Conservation (phyloP, 2,888 invertebrate genomes). For the Phlogophora meticulosa region DNA sequence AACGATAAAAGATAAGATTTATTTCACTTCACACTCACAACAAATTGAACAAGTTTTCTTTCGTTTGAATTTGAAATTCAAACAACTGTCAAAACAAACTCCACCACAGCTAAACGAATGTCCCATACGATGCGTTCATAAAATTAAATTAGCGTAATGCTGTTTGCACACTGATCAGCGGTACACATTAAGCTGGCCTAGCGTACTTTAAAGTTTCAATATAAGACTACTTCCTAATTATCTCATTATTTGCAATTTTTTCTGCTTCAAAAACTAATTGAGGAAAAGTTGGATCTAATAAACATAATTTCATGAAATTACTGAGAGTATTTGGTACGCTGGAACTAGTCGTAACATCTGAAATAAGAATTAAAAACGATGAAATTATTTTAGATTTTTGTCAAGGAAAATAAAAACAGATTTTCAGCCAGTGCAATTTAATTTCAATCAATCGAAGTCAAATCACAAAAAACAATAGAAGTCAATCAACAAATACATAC, state of each 20-base stretch:
- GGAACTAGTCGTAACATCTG: conserved; percentile 49
- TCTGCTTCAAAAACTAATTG: conserved; percentile 77
- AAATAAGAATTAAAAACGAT: conserved; percentile 8
- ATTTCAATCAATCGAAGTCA: too few relatives aligned
- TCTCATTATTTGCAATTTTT: conserved; percentile 70
- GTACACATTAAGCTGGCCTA: too few relatives aligned
- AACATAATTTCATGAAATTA: conserved; percentile 81
- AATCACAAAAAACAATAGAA: too few relatives aligned
- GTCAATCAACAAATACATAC: conserved; percentile 60
- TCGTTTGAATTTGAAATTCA: conserved; percentile 60
- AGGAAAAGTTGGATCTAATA: conserved; percentile 84
- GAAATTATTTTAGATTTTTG: neutral
- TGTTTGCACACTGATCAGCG: neutral
- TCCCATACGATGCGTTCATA: conserved; percentile 17
- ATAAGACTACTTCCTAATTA: conserved; percentile 11
- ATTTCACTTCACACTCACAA: conserved; percentile 5
- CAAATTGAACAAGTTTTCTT: conserved; percentile 9
- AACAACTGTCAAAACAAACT: conserved; percentile 6
- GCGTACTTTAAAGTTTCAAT: too few relatives aligned
- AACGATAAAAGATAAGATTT: conserved; percentile 6
- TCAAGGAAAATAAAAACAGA: neutral
- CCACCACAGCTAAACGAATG: conserved; percentile 4
- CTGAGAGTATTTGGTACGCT: conserved; percentile 70
- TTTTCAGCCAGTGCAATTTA: neutral
- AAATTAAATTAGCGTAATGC: neutral